Evolutionary conservation across 1,140 invertebrate genomes (phyloP).

Genomic region (Prorops nasuta): DNA sequence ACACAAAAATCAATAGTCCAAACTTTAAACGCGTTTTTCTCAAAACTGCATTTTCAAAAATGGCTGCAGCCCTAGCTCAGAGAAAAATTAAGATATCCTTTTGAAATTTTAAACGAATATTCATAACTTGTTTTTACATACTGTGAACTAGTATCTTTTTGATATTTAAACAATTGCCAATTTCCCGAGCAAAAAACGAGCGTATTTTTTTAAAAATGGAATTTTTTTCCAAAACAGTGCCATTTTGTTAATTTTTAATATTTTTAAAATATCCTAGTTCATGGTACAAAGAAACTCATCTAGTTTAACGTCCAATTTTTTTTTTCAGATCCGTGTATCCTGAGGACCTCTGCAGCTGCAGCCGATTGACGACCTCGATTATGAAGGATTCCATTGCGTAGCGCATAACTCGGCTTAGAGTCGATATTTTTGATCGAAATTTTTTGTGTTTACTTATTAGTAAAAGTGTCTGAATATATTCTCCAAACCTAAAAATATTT

Average conservation of each 20-base stretch:
- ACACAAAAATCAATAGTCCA: conserved; percentile 2
- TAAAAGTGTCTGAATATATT: not conserved
- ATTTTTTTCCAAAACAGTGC: not conserved
- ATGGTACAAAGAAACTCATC: not conserved
- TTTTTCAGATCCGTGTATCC: not conserved
- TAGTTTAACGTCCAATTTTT: not conserved
- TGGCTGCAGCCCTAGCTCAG: conserved; percentile 1
- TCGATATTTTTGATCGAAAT: not conserved
- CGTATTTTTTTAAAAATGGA: not conserved
- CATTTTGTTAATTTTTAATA: not conserved
- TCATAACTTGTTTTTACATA: not conserved
- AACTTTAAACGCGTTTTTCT: conserved; percentile 12
- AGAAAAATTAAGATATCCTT: not conserved
- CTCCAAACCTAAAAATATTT: not conserved
- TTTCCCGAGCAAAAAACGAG: not conserved
- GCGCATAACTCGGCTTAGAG: not conserved
- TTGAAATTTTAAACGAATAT: conserved; percentile 3
- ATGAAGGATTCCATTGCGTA: not conserved
- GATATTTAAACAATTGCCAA: not conserved
- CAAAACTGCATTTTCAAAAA: conserved; percentile 6
- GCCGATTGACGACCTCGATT: not conserved
- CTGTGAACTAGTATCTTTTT: not conserved
- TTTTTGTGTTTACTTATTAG: not conserved
- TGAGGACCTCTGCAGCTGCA: not conserved
- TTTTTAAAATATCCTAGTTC: not conserved